phyloP scores from a whole-genome alignment of 1,140 invertebrate genomes.

The Archivesica marissinica region DNA sequence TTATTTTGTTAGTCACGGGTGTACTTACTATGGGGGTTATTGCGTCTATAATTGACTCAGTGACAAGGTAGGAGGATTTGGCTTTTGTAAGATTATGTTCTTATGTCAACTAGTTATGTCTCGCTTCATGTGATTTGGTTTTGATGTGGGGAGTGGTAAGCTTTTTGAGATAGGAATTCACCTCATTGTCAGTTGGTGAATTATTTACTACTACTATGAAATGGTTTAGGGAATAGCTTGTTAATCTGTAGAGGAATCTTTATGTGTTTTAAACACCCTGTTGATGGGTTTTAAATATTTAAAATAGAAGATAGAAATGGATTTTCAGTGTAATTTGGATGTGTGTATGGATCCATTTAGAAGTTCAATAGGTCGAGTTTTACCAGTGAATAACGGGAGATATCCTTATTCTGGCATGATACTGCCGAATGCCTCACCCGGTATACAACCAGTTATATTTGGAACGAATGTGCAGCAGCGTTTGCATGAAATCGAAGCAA shows the following conservation, averaged over 20 bases:
- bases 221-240: neutral
- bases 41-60: conserved; percentile 27
- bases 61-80: conserved; percentile 31
- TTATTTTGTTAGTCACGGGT: conserved; percentile 37
- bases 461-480: no score
- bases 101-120: conserved; percentile 32
- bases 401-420: neutral
- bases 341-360: neutral
- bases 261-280: neutral
- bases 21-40: conserved; percentile 31
- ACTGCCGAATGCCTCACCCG: neutral
- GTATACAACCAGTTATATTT: neutral
- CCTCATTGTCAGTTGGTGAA: neutral
- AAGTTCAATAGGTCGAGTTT: neutral
- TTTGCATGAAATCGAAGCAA: no score
- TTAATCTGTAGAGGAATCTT: neutral
- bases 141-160: conserved; percentile 16
- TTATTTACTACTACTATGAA: neutral
- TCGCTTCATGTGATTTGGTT: neutral
- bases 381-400: neutral
- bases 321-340: conserved; percentile 5
- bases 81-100: conserved; percentile 24
- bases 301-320: neutral
- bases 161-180: neutral
- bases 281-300: neutral